phyloP scores from a whole-genome alignment of 2,797 vertebrate genomes.

The Platyrinchus mystaceus region DNA sequence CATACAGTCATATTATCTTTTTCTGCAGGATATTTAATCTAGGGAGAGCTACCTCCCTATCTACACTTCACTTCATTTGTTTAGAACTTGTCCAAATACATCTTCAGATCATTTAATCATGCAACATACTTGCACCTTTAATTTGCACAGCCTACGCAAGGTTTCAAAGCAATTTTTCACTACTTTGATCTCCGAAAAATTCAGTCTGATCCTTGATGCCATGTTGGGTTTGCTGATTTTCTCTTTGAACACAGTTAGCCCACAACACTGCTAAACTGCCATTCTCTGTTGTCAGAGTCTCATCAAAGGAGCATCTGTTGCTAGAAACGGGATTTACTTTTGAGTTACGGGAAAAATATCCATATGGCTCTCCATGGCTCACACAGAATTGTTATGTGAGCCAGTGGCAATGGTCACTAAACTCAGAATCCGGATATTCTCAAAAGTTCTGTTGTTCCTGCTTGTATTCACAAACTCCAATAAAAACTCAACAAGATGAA shows the following conservation, averaged over 20 bases:
- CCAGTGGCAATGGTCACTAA: background rate
- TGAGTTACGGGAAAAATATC: background rate
- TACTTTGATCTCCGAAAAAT: background rate
- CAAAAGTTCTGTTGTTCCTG: background rate
- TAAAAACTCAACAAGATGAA: background rate
- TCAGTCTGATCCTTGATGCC: background rate
- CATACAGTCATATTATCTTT: background rate
- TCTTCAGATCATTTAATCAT: background rate
- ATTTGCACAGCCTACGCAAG: background rate
- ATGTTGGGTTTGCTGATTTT: background rate
- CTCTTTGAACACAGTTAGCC: background rate
- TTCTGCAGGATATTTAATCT: background rate
- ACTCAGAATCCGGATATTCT: background rate
- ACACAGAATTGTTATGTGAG: background rate
- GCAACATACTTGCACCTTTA: background rate
- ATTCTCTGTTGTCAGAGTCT: background rate
- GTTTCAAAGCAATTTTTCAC: background rate
- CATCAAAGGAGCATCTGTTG: background rate
- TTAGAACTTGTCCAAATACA: background rate
- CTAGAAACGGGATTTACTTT: background rate
- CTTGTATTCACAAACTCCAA: background rate
- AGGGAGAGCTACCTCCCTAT: background rate
- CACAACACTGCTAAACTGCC: background rate
- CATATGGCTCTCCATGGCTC: background rate
- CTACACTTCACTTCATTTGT: background rate